Base-by-base conservation (phyloP, 1,140 invertebrate species). In the Kradibia gibbosae region DNA sequence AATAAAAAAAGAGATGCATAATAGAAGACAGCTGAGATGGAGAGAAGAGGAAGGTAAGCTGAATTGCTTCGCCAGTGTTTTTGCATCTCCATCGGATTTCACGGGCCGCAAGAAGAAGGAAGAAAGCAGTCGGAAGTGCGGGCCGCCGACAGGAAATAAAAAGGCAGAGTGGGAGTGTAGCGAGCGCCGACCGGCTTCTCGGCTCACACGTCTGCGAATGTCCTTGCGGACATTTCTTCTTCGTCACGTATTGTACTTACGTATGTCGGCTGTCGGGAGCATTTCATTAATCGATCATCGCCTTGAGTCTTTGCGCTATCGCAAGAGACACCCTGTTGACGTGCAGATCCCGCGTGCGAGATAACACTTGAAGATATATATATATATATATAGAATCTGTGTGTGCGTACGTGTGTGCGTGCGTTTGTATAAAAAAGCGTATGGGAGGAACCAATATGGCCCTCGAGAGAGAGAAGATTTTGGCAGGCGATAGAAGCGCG, bases 241-340 rank as follows among this genome's bases (percentile, higher is more conserved):
- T 36, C 48, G 10, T 55, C 42, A 39, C 15, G 34, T 39, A 39
- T 57, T n/a, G n/a, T 57, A 39, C 34, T 45, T 57, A 5, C 36
- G 7, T 1, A 11, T n/a, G n/a, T 0, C 20, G 17, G 67, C n/a
- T 55, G 20, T 20, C 15, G 71, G 34, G 39, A 50, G 42, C 62
- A 20, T 57, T 42, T 77, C 62, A 39, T 82, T 82, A 82, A 82
- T 82, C 80, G 75, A 77, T 82, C 80, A 73, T 77, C 73, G 50
- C 73, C 65, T 72, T 25, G 74, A 77, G 80, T 22, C 17, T 20
- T 25, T 28, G 0, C 3, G 31, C 17, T 57, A 48, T 28, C 36
- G 60, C 45, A 8, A 10, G 50, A 72, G 70, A 60, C 62, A 31
- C 31, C 45, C 42, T 31, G 45, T 22, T 13, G 34, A 28, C 74